Evolutionary conservation across 2,113 vertebrate genomes (phyloP), one percentile per base, ranked within the genome.

Genomic region (Lagopus leucura): DNA sequence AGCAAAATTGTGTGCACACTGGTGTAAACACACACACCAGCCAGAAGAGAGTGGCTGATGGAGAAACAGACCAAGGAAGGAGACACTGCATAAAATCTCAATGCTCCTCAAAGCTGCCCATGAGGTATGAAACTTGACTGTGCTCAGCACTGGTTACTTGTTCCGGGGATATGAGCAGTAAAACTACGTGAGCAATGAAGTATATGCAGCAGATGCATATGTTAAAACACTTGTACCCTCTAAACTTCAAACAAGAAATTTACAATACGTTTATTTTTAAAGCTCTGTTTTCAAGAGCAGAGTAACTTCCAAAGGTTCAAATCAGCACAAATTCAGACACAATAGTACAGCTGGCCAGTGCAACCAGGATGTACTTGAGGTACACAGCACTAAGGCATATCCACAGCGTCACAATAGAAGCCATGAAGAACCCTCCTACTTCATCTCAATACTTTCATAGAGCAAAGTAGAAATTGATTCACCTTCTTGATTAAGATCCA

Each of bases 1-100:
- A 78, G 57, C 4, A 4, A 13, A 64, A 71, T 11, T 8, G 8
- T 45, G 8, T 0, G 0, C 22, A 18, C 34, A 71, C 42, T 61
- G 78, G 7, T 30, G 34, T 19, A n/a, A 93, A 70, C 28, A 34
- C 13, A 69, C 3, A 3, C 2, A 2, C 52, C 61, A 67, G 38
- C 6, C 30, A 1, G 28, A 79, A 47, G 42, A 86, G 34, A 3
- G 8, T 19, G 34, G 38, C 52, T 75, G 70, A 66, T 0, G 2
- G 3, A 81, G 50, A 90, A 88, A 88, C 42, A 82, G 25, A 92
- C 47, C 80, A 77, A 36, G 27, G 52, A 65, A 82, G 67, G 42
- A 81, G 58, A 55, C 21, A 55, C 21, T 71, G 52, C 24, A 10
- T 24, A 40, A 92, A 36, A 21, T 90, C 47, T 89, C 64, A 77